Base-by-base conservation (phyloP, 2,888 invertebrate genomes). In the Coremacera marginata region DNA sequence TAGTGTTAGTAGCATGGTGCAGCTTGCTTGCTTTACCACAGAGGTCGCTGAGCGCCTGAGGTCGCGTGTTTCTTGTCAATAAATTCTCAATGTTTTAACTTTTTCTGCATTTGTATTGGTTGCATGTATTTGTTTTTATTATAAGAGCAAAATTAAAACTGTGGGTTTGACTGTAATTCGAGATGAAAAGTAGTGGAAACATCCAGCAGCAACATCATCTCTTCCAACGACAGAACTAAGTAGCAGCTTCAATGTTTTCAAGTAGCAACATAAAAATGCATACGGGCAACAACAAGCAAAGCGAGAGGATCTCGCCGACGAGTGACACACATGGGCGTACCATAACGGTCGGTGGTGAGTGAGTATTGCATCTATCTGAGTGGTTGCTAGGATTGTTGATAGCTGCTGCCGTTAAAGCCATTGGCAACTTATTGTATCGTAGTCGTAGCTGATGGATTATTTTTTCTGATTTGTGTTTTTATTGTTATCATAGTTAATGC, bases 61-160 rank as follows among this genome's bases (percentile, higher is more conserved):
- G 82, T 83, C 82, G 83, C 83, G 82, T 83, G 83, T 81, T 82
- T 78, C 80, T 80, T 82, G 81, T 82, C 82, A 83, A 83, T 83
- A 83, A 83, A 83, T 83, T 83, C 78, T 78, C 79, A 80, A 79
- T 80, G 80, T 81, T 81, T 44, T 81, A 80, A 80, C 79, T 80
- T 80, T 22, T 16, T 62, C 16, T 63, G 71, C n/a, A 70, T 51
- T 8, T 71, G 55, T 22, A 55, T 55, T 51, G 34, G 60, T 27
- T 68, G 55, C 16, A 67, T 51, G 55, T 22, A 67, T 51, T 51
- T 67, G 16, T 19, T 76, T 62, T 70, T 65, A 71, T 63, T 57
- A 44, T 55, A 25, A 9, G 55, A 65, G 67, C 52, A 62, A 37
- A 63, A 19, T 51, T 60, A 62, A 62, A 51, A 67, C 9, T 67